A percentile compares a stretch with the other conserved stretches of the same genome.
These are phyloP conservation scores for Linurgus olivaceus DNA, from an alignment of 2,797 vertebrate genomes.

Conservation along the genomic window DNA sequence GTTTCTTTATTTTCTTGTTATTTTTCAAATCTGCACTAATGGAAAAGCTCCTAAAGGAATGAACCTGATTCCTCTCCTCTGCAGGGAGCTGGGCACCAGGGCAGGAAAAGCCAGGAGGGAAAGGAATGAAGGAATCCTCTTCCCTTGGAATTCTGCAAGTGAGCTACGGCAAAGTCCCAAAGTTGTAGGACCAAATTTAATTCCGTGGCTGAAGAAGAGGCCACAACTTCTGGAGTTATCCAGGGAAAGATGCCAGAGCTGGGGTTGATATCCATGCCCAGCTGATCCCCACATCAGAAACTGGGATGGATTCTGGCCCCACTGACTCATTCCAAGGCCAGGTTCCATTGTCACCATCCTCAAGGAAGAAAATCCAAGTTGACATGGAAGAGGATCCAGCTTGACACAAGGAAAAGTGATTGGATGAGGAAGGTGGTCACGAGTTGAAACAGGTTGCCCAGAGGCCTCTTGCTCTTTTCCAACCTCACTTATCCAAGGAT, in stretches of 20 bases:
- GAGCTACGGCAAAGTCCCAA: background rate
- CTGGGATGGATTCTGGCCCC: background rate
- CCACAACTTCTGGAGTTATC: background rate
- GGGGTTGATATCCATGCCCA: background rate
- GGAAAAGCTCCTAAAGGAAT: background rate
- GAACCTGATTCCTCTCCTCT: background rate
- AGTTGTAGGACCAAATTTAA: background rate
- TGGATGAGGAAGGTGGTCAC: background rate
- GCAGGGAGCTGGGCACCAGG: background rate
- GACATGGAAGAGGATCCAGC: background rate
- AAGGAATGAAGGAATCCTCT: background rate
- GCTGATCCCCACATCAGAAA: background rate
- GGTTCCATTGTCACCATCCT: background rate
- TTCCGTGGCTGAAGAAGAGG: background rate
- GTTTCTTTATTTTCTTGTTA: background rate
- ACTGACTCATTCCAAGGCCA: accelerated
- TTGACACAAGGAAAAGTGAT: background rate
- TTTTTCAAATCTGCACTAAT: background rate
- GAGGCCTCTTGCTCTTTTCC: background rate
- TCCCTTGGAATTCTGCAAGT: background rate
- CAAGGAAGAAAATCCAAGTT: background rate
- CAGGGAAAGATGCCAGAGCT: background rate
- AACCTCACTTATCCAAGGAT: background rate
- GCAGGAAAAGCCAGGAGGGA: background rate
- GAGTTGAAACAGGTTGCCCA: background rate